These are phyloP conservation scores for Fundulus diaphanus DNA, from an alignment of 2,797 vertebrate genomes.

Conservation along the genomic window DNA sequence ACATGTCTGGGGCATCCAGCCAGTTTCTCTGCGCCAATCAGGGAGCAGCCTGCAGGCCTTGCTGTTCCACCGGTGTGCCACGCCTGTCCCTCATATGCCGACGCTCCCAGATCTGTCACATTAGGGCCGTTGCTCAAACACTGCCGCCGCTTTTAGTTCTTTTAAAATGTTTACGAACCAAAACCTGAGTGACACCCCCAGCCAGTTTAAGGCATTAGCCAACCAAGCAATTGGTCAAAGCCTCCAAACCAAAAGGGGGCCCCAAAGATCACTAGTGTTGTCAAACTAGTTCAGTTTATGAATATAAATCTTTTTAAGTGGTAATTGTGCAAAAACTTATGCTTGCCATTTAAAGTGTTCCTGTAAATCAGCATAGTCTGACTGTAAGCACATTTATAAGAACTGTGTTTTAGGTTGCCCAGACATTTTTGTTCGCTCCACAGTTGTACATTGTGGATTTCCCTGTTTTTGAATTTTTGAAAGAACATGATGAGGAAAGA, in stretches of 20 bases:
- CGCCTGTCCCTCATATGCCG: slow-evolving; percentile 74
- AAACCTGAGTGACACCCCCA: slow-evolving; percentile 17
- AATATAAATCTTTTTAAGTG: background rate
- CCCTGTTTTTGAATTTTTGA: background rate
- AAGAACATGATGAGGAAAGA: background rate
- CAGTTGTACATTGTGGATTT: background rate
- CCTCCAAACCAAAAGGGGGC: background rate
- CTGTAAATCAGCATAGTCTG: background rate
- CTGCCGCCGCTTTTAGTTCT: slow-evolving; percentile 48
- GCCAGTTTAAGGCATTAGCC: background rate
- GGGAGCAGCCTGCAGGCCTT: slow-evolving; percentile 63
- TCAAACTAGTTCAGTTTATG: background rate
- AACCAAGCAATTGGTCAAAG: background rate
- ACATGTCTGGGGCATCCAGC: slow-evolving; percentile 56
- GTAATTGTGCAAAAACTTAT: background rate
- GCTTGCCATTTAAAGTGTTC: background rate
- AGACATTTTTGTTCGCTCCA: background rate
- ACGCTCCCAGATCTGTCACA: slow-evolving; percentile 68
- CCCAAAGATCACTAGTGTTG: background rate
- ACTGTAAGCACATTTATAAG: background rate
- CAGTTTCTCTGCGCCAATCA: slow-evolving; percentile 55
- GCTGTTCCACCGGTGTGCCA: slow-evolving; percentile 63
- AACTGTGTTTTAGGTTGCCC: background rate
- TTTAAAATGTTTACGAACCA: slow-evolving; percentile 47
- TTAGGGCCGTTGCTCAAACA: slow-evolving; percentile 67